Conservation (phyloP, 2,797 vertebrate species). For the Hipposideros larvatus region DNA sequence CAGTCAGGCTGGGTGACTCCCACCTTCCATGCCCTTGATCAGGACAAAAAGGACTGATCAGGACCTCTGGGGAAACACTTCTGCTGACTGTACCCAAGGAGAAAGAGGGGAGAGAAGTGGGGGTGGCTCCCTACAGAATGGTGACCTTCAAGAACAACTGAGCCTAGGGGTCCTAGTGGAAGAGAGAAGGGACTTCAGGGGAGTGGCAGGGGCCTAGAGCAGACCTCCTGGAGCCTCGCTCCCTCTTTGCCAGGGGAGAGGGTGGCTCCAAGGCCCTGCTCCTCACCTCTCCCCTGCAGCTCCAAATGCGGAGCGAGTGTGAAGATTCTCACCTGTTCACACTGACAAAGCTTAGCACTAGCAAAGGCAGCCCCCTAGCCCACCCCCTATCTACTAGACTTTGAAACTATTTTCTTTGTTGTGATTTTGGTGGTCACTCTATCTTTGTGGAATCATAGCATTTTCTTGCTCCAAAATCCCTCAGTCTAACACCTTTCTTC, state of each 20-base stretch:
- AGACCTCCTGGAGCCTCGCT: neutral
- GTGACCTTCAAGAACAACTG: neutral
- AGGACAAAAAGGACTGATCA: neutral
- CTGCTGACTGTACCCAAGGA: neutral
- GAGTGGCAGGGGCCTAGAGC: neutral
- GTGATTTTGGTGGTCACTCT: neutral
- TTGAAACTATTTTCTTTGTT: neutral
- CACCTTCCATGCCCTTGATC: neutral
- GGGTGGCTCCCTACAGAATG: neutral
- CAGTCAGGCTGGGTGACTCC: neutral
- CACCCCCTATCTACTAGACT: neutral
- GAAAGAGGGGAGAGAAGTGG: neutral
- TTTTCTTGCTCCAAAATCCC: slow-evolving; percentile 22
- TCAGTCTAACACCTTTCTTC: neutral
- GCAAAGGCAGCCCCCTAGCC: neutral
- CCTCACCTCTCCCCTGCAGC: neutral
- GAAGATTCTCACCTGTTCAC: too few relatives aligned
- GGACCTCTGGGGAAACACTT: neutral
- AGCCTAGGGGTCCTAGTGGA: neutral
- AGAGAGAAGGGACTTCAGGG: neutral
- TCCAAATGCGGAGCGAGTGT: neutral
- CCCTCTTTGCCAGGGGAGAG: neutral
- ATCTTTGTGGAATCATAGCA: neutral
- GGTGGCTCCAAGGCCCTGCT: neutral
- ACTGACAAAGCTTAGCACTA: fast-evolving